These are phyloP conservation scores for Halichoeres trimaculatus DNA, from an alignment of 2,113 vertebrate species.

Conservation along the genomic window DNA sequence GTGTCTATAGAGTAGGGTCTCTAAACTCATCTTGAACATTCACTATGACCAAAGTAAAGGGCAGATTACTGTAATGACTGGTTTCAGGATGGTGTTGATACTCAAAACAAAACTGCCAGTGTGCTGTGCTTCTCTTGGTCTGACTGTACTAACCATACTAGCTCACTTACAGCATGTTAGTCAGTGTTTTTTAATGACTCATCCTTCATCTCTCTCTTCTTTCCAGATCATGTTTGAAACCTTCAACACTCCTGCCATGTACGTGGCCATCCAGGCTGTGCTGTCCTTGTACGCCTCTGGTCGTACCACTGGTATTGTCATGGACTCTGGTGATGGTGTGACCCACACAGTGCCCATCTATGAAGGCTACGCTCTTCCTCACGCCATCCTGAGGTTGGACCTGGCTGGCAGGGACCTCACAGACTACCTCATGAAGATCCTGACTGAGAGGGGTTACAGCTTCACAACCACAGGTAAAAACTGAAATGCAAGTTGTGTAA, in stretches of 20 bases:
- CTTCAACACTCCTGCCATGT: conserved; percentile 99
- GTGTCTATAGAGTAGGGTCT: not conserved
- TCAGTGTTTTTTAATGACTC: not conserved
- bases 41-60: not conserved
- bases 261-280: conserved; percentile 99
- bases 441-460: conserved; percentile 96
- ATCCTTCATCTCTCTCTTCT: not conserved
- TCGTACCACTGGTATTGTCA: conserved; percentile 98
- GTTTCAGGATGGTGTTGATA: not conserved
- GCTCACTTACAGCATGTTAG: not conserved
- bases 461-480: conserved; percentile 91
- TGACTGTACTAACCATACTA: conserved; percentile 19
- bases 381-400: conserved; percentile 97
- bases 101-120: not conserved
- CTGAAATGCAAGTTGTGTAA: not conserved
- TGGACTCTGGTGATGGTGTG: conserved; percentile 98
- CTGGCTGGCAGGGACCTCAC: conserved; percentile 98
- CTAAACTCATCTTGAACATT: conserved; percentile 8
- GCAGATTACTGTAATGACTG: not conserved
- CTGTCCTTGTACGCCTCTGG: conserved; percentile 97
- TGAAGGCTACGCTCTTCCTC: conserved; percentile 95
- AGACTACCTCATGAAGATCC: conserved; percentile 99
- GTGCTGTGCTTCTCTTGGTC: conserved; percentile 22
- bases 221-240: conserved; percentile 98
- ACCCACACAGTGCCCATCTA: conserved; percentile 99